Evolutionary conservation across 2,113 vertebrate genomes (phyloP), one percentile per base, ranked within the genome.

Genomic region (Myotis davidii): DNA sequence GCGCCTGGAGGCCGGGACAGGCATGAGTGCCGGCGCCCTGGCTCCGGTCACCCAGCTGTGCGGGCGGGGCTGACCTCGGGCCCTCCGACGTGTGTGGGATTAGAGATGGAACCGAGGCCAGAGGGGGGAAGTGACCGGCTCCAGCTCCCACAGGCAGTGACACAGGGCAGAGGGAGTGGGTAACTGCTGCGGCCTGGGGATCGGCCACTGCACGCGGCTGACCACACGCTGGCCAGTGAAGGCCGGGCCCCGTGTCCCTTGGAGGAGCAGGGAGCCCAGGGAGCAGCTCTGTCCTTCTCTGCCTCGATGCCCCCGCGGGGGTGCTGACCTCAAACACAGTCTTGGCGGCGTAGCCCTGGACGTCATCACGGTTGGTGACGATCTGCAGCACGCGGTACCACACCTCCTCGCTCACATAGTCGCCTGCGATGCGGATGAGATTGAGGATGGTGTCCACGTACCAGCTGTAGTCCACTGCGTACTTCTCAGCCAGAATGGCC

Each of bases 321-420:
- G 27, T 3, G 34, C 97, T 93, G 97, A 99, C 99, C 99, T 99
- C 99, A 86, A 99, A 99, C 29, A 99, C 99, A 0, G 99, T 99
- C 98, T 99, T 99, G 94, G 99, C 99, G 0, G 99, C 99, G 0
- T 99, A 99, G 88, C 99, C 99, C 97, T 99, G 99, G 56, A 99
- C 99, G 0, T 99, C 99, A 0, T 99, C 99, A 0, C 99, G 98
- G 97, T 99, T 99, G 98, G 99, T 99, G 97, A 99, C 99, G 0
- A 99, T 99, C 98, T 99, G 99, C 90, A 99, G 99, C 97, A 99
- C 99, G 0, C 99, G 98, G 85, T 99, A 99, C 99, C 99, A 99
- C 93, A 99, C 99, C 95, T 99, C 99, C 95, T 99, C 99, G 0
- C 99, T 99, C 97, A 99, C 99, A 0, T 99, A 99, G 98, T 99